Percentiles rank a stretch among this genome's conserved stretches.
Conservation (phyloP, 2,113 vertebrate species). For the Chionodraco myersi region DNA sequence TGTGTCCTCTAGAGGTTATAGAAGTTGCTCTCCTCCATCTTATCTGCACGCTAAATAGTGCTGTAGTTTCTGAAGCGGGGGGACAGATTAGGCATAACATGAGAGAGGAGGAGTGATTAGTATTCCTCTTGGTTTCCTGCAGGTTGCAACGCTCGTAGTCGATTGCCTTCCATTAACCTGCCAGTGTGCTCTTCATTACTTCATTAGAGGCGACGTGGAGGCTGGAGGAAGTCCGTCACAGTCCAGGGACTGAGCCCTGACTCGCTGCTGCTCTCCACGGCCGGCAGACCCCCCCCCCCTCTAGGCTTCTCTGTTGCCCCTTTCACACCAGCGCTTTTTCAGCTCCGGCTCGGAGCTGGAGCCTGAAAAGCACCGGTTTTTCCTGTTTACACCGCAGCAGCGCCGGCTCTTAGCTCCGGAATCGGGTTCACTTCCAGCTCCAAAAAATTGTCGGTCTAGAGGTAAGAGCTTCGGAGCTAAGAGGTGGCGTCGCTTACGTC, state of each 20-base stretch:
- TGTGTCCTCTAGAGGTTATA: slow-evolving; percentile 49
- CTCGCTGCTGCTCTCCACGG: neutral
- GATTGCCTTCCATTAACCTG: slow-evolving; percentile 76
- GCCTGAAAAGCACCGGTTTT: no score
- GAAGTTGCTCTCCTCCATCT: slow-evolving; percentile 41
- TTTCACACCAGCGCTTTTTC: no score
- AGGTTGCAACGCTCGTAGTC: slow-evolving; percentile 53
- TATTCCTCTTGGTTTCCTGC: slow-evolving; percentile 56
- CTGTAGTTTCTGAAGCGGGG: slow-evolving; percentile 35
- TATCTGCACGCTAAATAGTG: slow-evolving; percentile 53
- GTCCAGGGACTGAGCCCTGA: slow-evolving; percentile 39
- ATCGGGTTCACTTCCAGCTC: no score
- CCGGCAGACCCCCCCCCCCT: neutral
- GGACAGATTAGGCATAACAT: slow-evolving; percentile 49
- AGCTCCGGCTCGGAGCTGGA: no score
- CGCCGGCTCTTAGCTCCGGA: no score
- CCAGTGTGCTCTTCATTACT: slow-evolving; percentile 69
- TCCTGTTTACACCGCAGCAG: no score
- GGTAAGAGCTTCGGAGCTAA: no score
- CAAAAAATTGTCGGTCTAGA: no score
- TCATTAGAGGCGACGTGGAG: slow-evolving; percentile 58
- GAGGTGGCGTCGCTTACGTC: no score
- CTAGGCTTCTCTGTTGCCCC: neutral
- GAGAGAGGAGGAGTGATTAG: slow-evolving; percentile 56
- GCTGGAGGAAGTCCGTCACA: slow-evolving; percentile 57